These are phyloP conservation scores for Mesocricetus auratus DNA, from an alignment of 2,113 vertebrate species.

Conservation along the genomic window DNA sequence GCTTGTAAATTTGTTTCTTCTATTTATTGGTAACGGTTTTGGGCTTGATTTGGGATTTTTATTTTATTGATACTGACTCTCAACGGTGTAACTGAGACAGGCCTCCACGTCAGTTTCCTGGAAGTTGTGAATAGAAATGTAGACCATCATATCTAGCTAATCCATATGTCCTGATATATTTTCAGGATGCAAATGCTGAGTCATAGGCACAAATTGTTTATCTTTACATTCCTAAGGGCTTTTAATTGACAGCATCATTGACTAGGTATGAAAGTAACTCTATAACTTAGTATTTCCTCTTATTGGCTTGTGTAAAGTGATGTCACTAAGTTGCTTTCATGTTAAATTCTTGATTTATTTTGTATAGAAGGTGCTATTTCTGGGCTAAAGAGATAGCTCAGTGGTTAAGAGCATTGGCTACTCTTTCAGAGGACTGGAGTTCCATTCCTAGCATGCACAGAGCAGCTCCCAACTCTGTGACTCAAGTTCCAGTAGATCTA, in stretches of 20 bases:
- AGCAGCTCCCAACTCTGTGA: too few relatives aligned
- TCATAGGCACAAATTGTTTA: neutral
- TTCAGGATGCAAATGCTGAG: neutral
- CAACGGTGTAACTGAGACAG: neutral
- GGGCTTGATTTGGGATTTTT: neutral
- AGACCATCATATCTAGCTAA: neutral
- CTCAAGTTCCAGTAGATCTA: too few relatives aligned
- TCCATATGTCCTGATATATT: neutral
- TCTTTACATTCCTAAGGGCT: neutral
- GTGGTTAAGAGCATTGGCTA: too few relatives aligned
- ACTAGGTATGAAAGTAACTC: neutral
- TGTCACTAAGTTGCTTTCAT: neutral
- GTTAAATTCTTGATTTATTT: conserved; percentile 23
- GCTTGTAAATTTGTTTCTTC: conserved; percentile 7
- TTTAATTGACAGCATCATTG: neutral
- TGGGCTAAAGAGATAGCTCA: too few relatives aligned
- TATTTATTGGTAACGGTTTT: neutral
- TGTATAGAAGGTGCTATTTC: neutral
- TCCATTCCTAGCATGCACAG: too few relatives aligned
- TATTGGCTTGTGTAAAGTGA: neutral
- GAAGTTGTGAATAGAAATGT: neutral
- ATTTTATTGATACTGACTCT: neutral
- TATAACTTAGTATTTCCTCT: neutral
- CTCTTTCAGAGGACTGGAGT: too few relatives aligned
- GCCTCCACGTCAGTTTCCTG: neutral